A percentile compares a stretch with the other conserved stretches of the same genome.
These are phyloP conservation scores for Microtus pennsylvanicus DNA, from an alignment of 2,113 vertebrate species.

Conservation along the genomic window DNA sequence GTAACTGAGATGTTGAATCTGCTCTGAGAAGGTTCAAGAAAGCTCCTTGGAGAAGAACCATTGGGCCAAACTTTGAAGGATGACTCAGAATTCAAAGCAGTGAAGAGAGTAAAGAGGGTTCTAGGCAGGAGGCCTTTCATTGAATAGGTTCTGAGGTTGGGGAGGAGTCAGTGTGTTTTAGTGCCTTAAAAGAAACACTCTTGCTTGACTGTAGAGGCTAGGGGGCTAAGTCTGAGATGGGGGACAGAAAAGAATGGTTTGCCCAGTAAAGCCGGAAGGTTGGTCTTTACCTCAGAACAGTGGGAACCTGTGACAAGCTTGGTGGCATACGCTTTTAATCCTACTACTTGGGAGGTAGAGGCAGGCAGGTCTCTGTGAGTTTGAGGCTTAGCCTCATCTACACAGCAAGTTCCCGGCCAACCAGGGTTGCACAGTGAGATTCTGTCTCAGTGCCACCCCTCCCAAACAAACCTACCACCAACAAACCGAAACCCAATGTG, in stretches of 20 bases:
- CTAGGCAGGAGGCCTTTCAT: not conserved
- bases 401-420: not conserved
- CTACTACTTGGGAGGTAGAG: not conserved
- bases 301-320: not conserved
- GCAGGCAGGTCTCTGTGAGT: not conserved
- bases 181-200: not conserved
- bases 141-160: not conserved
- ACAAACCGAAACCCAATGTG: not conserved
- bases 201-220: not conserved
- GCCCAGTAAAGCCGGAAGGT: not conserved
- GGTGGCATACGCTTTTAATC: not conserved
- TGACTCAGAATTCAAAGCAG: not conserved
- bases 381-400: not conserved
- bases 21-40: not conserved
- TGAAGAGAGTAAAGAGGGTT: not conserved
- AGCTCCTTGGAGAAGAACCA: not conserved
- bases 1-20: not conserved
- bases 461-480: not conserved
- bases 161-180: too few species aligned
- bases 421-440: not conserved
- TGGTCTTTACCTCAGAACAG: not conserved
- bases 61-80: not conserved
- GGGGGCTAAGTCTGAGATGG: not conserved
- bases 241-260: not conserved
- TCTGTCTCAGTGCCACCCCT: not conserved